A percentile compares a stretch with the other conserved stretches of the same genome.
Conservation (phyloP, 2,113 vertebrate species). For the Fukomys damarensis region DNA sequence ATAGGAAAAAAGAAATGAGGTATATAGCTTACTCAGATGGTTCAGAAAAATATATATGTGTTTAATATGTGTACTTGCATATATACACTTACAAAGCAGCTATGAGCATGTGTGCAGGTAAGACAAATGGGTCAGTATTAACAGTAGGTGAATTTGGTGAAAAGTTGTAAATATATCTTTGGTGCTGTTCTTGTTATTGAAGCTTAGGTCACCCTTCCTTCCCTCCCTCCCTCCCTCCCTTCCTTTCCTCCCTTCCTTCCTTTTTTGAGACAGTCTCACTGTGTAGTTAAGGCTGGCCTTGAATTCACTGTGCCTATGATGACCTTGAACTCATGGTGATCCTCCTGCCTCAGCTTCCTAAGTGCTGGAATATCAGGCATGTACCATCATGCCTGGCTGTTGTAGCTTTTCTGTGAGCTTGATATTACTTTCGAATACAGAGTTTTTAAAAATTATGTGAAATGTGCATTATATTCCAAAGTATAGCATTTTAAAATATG, state of each 20-base stretch:
- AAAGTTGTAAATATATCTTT: background rate
- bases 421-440: constrained; percentile 53
- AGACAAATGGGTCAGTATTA: constrained; percentile 6
- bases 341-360: background rate
- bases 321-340: background rate
- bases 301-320: background rate
- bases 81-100: background rate
- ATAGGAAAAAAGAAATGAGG: background rate
- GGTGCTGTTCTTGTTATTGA: constrained; percentile 13
- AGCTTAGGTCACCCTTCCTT: background rate
- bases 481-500: constrained; percentile 52
- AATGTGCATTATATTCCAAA: constrained; percentile 26
- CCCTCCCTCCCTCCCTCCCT: background rate
- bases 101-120: background rate
- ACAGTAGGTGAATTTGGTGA: constrained; percentile 31
- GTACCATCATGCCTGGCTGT: background rate
- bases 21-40: background rate
- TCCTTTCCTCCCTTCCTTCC: background rate
- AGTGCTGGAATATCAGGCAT: background rate
- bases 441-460: background rate
- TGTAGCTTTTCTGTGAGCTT: constrained; percentile 23
- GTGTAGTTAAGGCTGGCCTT: background rate
- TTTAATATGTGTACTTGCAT: background rate
- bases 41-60: background rate
- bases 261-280: background rate